Conservation (phyloP, 2,113 vertebrate genomes). For the Cricetomys ansorgei region DNA sequence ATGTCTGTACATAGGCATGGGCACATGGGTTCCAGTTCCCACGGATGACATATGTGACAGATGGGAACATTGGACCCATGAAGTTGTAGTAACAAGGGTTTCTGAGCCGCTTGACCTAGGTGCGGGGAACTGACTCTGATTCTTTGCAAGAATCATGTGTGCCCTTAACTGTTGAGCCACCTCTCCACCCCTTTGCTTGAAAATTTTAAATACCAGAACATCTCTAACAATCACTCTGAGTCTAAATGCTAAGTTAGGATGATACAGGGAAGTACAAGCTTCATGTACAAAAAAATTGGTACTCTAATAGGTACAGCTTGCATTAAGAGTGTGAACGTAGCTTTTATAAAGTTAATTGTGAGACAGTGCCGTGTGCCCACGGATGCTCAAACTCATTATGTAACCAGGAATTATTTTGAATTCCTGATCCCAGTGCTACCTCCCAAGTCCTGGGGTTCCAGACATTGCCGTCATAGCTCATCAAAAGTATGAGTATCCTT, state of each 20-base stretch:
- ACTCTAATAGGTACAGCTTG: too few species aligned
- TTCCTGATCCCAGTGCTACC: neutral
- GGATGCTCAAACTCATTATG: neutral
- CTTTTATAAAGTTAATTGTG: neutral
- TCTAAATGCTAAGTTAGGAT: neutral
- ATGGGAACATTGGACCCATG: too few species aligned
- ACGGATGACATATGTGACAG: neutral
- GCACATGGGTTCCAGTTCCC: neutral
- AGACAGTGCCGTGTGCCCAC: neutral
- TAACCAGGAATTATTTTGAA: neutral
- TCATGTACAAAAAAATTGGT: neutral
- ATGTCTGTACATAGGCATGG: neutral
- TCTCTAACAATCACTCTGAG: neutral
- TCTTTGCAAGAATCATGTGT: neutral
- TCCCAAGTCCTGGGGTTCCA: neutral
- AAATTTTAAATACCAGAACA: too few species aligned
- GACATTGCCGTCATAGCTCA: neutral
- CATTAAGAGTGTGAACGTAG: neutral
- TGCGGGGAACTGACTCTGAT: neutral
- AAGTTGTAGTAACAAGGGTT: neutral
- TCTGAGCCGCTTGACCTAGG: neutral
- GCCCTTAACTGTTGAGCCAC: neutral
- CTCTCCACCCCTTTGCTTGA: neutral
- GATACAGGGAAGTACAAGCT: neutral
- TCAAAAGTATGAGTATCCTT: neutral